These are phyloP conservation scores for Conger conger DNA, from an alignment of 2,113 vertebrate species.

Conservation along the genomic window DNA sequence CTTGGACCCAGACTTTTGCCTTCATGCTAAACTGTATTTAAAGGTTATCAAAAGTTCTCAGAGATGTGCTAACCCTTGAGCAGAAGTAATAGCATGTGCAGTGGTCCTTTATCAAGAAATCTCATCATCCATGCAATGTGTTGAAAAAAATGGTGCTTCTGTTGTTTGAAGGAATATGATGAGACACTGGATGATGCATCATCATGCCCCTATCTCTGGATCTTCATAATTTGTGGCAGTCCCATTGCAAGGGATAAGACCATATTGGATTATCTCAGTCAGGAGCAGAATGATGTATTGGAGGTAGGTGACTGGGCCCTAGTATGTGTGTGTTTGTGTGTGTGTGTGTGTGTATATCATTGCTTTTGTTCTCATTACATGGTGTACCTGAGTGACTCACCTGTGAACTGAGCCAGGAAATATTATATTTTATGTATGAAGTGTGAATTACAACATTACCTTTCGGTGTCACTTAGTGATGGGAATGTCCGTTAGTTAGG, in stretches of 20 bases:
- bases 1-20: not conserved
- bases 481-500: no score
- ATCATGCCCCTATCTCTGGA: conserved; percentile 49
- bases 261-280: conserved; percentile 18
- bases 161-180: conserved; percentile 30
- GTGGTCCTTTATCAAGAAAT: conserved; percentile 52
- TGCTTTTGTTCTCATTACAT: no score
- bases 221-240: conserved; percentile 60
- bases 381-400: no score
- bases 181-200: conserved; percentile 50
- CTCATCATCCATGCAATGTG: conserved; percentile 63
- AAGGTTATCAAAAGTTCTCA: conserved; percentile 38
- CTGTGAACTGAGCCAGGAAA: no score
- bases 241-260: conserved; percentile 41
- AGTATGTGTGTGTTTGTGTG: not conserved
- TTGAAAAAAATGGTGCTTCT: conserved; percentile 52
- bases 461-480: no score
- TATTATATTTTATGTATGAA: no score
- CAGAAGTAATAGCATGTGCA: conserved; percentile 53
- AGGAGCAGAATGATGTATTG: conserved; percentile 51
- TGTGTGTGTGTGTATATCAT: not conserved
- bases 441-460: no score
- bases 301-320: conserved; percentile 26
- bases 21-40: conserved; percentile 52
- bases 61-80: conserved; percentile 44